Base-by-base conservation (phyloP, 2,888 invertebrate species). In the Calameuta pallipes region DNA sequence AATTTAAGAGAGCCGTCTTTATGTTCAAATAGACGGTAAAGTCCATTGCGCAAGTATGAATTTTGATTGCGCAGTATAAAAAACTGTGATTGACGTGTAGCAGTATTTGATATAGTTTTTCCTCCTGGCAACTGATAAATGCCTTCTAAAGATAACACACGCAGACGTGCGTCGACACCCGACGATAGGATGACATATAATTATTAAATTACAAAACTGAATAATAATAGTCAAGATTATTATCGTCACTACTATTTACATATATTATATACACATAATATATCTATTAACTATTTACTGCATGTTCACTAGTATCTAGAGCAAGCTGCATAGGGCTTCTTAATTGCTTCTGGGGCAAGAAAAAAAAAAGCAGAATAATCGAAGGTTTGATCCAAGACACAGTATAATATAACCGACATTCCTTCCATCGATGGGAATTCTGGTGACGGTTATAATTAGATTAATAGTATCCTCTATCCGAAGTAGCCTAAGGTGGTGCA, bases 401-500 rank as follows among this genome's bases (percentile, higher is more conserved):
- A 23, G 56, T 56, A 56, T 56, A 23, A 23, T 56, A 23, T 56
- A 56, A 56, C 56, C 56, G 56, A 56, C 56, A 56, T 56, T 56
- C 56, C 56, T 23, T 9, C 56, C 56, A 15, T 56, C 9, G 56
- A 56, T 56, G 9, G 41, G 56, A 56, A 56, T 56, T 56, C 6
- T 56, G 56, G 56, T 56, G 56, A 56, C 56, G 56, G 56, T 56
- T 56, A 56, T 56, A 23, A 9, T 56, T 56, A 56, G 23, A 56
- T 9, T 56, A 56, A 56, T 56, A 56, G 23, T 56, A 23, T 56
- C 56, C 23, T 56, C 56, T 56, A 86, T 87, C 85, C 85, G 79
- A 86, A 85, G 81, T 87, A 88, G 86, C 84, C 80, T 85, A 88
- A 85, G 87, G 89, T 89, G 88, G 89, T 89, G 89, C 89, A 89